Evolutionary conservation across 2,888 invertebrate species (phyloP).

Genomic region (Salpingus planirostris): DNA sequence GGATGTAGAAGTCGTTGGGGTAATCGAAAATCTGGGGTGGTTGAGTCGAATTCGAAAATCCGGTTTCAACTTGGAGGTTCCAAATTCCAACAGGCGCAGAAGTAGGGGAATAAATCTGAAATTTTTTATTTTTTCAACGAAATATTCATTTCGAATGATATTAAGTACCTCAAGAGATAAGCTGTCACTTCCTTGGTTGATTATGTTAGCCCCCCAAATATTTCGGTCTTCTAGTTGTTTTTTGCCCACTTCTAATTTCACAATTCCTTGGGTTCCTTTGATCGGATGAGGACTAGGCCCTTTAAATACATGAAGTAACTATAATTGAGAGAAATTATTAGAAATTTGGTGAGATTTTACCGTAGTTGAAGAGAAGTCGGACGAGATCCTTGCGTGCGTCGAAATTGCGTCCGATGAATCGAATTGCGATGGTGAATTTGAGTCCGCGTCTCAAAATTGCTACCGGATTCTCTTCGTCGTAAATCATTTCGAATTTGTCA

Average conservation of each 20-base stretch:
- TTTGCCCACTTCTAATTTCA: constrained; percentile 24
- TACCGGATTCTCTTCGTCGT: constrained; percentile 50
- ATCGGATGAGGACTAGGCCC: constrained; percentile 46
- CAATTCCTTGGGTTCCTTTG: constrained; percentile 48
- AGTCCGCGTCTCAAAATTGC: constrained; percentile 66
- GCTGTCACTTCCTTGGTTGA: constrained; percentile 31
- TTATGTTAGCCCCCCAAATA: constrained; percentile 34
- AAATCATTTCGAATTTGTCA: constrained; percentile 57
- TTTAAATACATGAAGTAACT: constrained; percentile 15
- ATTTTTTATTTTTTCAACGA: too few species aligned
- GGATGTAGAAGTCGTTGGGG: constrained; percentile 60
- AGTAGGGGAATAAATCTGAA: constrained; percentile 57
- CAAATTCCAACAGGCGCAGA: constrained; percentile 59
- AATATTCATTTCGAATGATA: too few species aligned
- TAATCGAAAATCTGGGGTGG: constrained; percentile 47
- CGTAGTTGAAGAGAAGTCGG: constrained; percentile 58
- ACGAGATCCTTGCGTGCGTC: constrained; percentile 55
- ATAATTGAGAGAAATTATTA: constrained; percentile 3
- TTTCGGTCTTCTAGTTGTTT: constrained; percentile 23
- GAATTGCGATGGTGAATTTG: constrained; percentile 58
- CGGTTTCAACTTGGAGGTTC: constrained; percentile 56
- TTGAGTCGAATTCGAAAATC: constrained; percentile 38
- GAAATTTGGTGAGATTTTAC: constrained; percentile 42
- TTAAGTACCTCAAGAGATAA: constrained; percentile 42
- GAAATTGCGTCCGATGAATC: constrained; percentile 52